Percentiles rank a stretch among this genome's conserved stretches.
Conservation (phyloP, 1,140 invertebrate genomes). For the Tyrophagus putrescentiae region DNA sequence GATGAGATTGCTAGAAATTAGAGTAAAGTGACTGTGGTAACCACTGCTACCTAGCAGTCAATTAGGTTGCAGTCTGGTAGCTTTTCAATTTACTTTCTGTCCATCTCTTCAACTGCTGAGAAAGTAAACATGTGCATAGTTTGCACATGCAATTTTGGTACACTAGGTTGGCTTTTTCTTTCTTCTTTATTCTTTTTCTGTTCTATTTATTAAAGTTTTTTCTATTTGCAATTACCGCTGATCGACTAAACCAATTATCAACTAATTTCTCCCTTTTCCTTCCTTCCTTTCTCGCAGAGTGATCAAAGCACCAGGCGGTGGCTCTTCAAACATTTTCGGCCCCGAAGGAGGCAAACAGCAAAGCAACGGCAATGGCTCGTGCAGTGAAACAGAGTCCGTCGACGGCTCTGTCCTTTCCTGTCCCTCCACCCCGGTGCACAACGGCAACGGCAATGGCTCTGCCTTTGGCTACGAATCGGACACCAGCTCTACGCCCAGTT, state of each 20-base stretch:
- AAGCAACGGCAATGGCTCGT: background rate
- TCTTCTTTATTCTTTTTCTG: background rate
- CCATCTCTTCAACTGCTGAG: too few species aligned
- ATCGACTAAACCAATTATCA: background rate
- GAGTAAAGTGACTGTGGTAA: too few species aligned
- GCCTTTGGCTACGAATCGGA: slow-evolving; percentile 7
- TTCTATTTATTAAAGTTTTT: background rate
- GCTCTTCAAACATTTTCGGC: slow-evolving; percentile 13
- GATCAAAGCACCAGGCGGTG: slow-evolving; percentile 18
- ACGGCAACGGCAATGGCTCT: slow-evolving; percentile 2
- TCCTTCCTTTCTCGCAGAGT: slow-evolving; percentile 13
- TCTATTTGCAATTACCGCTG: background rate
- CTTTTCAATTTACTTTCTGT: too few species aligned
- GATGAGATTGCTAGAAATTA: too few species aligned
- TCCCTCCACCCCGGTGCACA: slow-evolving; percentile 16
- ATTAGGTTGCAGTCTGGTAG: too few species aligned
- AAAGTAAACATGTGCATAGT: too few species aligned
- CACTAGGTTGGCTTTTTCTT: too few species aligned
- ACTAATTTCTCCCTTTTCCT: background rate
- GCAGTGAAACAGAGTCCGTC: slow-evolving; percentile 10
- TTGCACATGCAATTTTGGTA: too few species aligned
- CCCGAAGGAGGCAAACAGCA: background rate
- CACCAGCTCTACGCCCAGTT: background rate
- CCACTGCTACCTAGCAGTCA: too few species aligned
- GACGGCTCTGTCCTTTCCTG: slow-evolving; percentile 3